phyloP scores from a whole-genome alignment of 1,140 invertebrate species.

The Piezodorus guildinii region DNA sequence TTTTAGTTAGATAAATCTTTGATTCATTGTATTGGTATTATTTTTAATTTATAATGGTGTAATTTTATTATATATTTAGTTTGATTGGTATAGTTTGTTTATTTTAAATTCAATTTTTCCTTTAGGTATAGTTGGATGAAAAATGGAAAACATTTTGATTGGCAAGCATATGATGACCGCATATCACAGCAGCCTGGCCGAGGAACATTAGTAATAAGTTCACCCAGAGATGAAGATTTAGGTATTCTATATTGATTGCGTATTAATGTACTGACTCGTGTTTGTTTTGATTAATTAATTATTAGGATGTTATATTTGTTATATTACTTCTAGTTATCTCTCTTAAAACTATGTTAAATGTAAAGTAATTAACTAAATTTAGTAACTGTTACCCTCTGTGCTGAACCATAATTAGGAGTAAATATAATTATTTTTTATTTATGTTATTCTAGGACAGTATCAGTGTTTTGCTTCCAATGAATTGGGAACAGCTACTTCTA shows the following conservation, averaged over 20 bases:
- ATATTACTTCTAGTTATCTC: too few relatives aligned
- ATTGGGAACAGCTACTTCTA: conserved; percentile 86
- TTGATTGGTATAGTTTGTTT: background rate
- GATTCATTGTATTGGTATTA: too few relatives aligned
- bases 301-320: too few relatives aligned
- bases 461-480: conserved; percentile 95
- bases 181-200: conserved; percentile 84
- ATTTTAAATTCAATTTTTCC: conserved; percentile 23
- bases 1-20: too few relatives aligned
- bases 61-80: background rate
- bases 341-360: too few relatives aligned
- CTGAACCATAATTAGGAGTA: background rate
- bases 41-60: too few relatives aligned
- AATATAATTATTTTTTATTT: conserved; percentile 1
- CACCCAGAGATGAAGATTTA: conserved; percentile 80
- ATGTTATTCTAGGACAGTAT: conserved; percentile 57
- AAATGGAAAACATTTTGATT: conserved; percentile 84
- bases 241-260: conserved; percentile 35
- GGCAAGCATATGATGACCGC: conserved; percentile 81
- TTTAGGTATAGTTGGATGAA: conserved; percentile 89
- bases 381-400: too few relatives aligned
- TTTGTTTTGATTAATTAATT: too few relatives aligned
- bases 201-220: conserved; percentile 81
- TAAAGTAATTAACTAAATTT: too few relatives aligned
- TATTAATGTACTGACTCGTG: too few relatives aligned